Percentiles rank a stretch among this genome's conserved stretches.
Conservation (phyloP, 2,888 invertebrate genomes). For the Molorchus minor region DNA sequence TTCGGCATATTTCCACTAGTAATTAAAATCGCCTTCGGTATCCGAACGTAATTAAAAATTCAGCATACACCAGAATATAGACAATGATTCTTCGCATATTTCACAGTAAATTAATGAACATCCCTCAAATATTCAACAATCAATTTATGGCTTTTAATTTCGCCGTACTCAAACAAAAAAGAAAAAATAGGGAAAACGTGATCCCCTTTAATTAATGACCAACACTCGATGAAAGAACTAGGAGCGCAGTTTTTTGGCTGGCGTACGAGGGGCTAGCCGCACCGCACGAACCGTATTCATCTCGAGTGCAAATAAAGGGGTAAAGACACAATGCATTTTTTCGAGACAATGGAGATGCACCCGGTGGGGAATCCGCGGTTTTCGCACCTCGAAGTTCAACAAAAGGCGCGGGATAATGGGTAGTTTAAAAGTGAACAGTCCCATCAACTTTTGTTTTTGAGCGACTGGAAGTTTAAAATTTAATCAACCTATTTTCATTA, state of each 20-base stretch:
- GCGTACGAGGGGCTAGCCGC: slow-evolving; percentile 26
- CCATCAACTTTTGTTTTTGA: slow-evolving; percentile 30
- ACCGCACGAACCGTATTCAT: slow-evolving; percentile 43
- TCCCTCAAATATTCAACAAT: slow-evolving; percentile 40
- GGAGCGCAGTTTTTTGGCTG: slow-evolving; percentile 20
- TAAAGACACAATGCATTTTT: slow-evolving; percentile 50
- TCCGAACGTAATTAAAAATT: not conserved
- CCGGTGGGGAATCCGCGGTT: slow-evolving; percentile 48
- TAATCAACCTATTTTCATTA: too few relatives aligned
- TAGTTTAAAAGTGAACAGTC: slow-evolving; percentile 39
- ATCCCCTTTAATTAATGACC: slow-evolving; percentile 47
- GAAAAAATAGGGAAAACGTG: slow-evolving; percentile 42
- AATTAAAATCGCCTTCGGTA: slow-evolving; percentile 3
- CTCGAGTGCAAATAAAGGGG: slow-evolving; percentile 52
- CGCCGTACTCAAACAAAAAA: slow-evolving; percentile 31
- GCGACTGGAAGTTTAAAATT: too few relatives aligned
- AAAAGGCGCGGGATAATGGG: slow-evolving; percentile 32
- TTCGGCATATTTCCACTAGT: not conserved
- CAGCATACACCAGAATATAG: slow-evolving; percentile 7
- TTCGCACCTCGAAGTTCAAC: slow-evolving; percentile 51
- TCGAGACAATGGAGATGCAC: slow-evolving; percentile 47
- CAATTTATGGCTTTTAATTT: slow-evolving; percentile 46
- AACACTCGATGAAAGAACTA: slow-evolving; percentile 40
- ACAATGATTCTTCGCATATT: slow-evolving; percentile 8
- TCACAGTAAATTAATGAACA: slow-evolving; percentile 17